Percentiles rank a stretch among this genome's conserved stretches.
These are phyloP conservation scores for Myotis myotis DNA, from an alignment of 2,797 vertebrate genomes.

Conservation along the genomic window DNA sequence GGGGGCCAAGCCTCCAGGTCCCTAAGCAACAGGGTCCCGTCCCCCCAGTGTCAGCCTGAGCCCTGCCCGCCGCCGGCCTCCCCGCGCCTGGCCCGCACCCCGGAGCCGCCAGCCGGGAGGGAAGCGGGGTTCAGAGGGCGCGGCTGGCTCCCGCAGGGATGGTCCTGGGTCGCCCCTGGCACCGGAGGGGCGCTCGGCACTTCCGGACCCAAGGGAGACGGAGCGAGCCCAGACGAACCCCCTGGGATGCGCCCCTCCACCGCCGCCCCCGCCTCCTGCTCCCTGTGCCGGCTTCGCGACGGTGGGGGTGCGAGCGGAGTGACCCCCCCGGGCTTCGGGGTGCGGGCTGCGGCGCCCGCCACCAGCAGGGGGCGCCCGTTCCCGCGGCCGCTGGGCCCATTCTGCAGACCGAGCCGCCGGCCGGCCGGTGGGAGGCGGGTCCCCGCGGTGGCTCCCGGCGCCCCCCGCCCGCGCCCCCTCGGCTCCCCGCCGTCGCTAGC, in stretches of 20 bases:
- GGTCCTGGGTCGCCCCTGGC: neutral
- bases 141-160: neutral
- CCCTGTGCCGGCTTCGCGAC: neutral
- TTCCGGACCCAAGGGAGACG: neutral
- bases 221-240: neutral
- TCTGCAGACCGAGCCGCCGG: neutral
- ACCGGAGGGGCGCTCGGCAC: neutral
- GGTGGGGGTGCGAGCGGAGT: neutral
- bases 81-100: neutral
- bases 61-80: neutral
- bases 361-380: constrained; percentile 63
- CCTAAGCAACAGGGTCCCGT: neutral
- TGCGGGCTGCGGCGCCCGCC: neutral
- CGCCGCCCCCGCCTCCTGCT: neutral
- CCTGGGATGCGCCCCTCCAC: neutral
- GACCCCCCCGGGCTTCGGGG: neutral
- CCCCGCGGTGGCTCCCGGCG: neutral
- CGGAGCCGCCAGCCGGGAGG: neutral
- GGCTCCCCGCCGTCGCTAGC: constrained; percentile 2
- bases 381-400: constrained; percentile 56
- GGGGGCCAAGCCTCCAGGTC: neutral
- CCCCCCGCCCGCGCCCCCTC: neutral
- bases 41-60: neutral
- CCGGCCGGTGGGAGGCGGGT: neutral
- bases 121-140: neutral